These are phyloP conservation scores for Prunella fulvescens DNA, from an alignment of 2,113 vertebrate genomes.

Conservation along the genomic window DNA sequence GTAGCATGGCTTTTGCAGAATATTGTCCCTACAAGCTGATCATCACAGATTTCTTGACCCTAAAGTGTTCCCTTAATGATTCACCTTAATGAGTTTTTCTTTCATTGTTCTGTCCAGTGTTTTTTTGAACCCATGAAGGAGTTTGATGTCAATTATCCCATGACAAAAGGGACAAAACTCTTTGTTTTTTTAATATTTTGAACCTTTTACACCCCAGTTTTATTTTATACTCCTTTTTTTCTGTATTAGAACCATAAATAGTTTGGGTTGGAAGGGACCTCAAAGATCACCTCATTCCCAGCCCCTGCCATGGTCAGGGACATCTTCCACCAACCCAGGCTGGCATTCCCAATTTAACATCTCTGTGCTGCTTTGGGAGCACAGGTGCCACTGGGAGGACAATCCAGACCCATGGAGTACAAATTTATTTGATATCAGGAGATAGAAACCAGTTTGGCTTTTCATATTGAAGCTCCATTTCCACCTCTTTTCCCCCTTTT, in stretches of 20 bases:
- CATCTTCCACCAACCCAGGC: background rate
- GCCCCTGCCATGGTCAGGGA: background rate
- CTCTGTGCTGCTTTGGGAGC: background rate
- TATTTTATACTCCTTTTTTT: background rate
- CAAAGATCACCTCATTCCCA: background rate
- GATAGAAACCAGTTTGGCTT: background rate
- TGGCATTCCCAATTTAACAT: background rate
- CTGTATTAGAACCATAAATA: rapidly evolving
- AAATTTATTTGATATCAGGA: background rate
- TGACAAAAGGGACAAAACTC: background rate
- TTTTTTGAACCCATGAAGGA: background rate
- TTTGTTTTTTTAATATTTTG: background rate
- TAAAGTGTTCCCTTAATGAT: background rate
- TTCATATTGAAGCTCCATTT: background rate
- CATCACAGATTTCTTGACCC: background rate
- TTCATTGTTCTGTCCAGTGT: background rate
- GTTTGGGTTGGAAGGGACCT: background rate
- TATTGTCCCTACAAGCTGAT: background rate
- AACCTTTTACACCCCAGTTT: background rate
- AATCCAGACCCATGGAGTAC: background rate
- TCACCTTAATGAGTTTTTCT: background rate
- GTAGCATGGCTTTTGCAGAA: background rate
- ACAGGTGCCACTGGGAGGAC: background rate
- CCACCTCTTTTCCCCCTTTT: background rate
- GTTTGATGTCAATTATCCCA: rapidly evolving